Evolutionary conservation across 1,140 invertebrate genomes (phyloP).

Genomic region (Orchesella cincta): DNA sequence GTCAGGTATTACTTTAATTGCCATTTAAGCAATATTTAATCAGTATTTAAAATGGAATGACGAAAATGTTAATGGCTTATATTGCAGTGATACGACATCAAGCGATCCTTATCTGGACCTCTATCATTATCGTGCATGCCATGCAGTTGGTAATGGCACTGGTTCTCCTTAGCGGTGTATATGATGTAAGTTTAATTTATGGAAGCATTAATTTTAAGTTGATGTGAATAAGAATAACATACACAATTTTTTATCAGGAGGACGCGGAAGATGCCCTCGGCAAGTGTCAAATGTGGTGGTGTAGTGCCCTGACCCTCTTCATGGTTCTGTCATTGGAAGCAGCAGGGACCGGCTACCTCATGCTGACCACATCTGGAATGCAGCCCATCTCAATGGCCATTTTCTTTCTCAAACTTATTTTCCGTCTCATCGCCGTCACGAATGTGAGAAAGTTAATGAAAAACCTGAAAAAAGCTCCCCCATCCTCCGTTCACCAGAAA

Average conservation of each 20-base stretch:
- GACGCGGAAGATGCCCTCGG: conserved; percentile 42
- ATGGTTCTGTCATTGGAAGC: conserved; percentile 33
- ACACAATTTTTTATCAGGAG: conserved; percentile 13
- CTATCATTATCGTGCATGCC: conserved; percentile 37
- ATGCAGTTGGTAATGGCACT: conserved; percentile 37
- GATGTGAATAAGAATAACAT: no score
- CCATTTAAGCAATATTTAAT: not conserved
- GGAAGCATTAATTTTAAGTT: not conserved
- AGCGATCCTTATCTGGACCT: conserved; percentile 38
- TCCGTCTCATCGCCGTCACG: conserved; percentile 34
- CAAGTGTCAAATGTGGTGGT: conserved; percentile 39
- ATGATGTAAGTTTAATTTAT: conserved; percentile 33
- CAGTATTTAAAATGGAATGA: not conserved
- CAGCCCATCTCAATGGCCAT: conserved; percentile 41
- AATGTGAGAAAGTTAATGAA: conserved; percentile 41
- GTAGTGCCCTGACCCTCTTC: conserved; percentile 35
- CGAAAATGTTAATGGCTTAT: not conserved
- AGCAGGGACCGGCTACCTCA: conserved; percentile 30
- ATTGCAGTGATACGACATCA: conserved; percentile 37
- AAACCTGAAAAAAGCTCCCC: conserved; percentile 41
- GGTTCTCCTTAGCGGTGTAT: conserved; percentile 38
- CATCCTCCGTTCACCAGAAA: conserved; percentile 38
- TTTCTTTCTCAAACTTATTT: conserved; percentile 39
- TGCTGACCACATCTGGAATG: conserved; percentile 32
- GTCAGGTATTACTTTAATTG: conserved; percentile 37